phyloP scores from a whole-genome alignment of 2,888 invertebrate species.

The Leptothorax acervorum region DNA sequence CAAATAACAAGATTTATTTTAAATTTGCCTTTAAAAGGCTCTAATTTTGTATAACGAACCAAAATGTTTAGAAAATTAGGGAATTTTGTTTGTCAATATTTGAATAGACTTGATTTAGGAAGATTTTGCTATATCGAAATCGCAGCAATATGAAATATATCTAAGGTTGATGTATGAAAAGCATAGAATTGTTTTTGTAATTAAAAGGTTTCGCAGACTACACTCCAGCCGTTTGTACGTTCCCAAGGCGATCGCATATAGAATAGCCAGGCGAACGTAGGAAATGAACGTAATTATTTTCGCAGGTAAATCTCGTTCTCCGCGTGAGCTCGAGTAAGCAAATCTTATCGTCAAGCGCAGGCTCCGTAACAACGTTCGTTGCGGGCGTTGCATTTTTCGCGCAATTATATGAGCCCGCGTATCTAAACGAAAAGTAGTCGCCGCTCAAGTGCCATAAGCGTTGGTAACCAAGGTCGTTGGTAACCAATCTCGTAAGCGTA shows the following conservation, averaged over 20 bases:
- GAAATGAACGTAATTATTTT: slow-evolving; percentile 10
- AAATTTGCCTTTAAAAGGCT: background rate
- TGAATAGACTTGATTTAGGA: background rate
- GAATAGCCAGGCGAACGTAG: background rate
- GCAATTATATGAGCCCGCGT: slow-evolving; percentile 8
- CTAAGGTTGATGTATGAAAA: background rate
- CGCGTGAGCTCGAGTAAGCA: slow-evolving; percentile 4
- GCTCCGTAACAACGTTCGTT: background rate
- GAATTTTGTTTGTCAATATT: background rate
- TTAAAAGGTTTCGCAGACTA: background rate
- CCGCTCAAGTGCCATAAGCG: background rate
- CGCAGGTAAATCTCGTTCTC: background rate
- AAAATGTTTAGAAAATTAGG: background rate
- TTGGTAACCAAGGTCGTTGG: slow-evolving; percentile 18
- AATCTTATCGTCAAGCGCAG: slow-evolving; percentile 3
- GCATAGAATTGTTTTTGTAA: background rate
- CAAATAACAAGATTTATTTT: background rate
- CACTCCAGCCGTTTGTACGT: background rate
- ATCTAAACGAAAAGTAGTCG: slow-evolving; percentile 28
- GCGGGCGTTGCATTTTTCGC: slow-evolving; percentile 25
- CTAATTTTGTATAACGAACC: background rate
- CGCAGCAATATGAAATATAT: background rate
- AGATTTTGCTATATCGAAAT: background rate
- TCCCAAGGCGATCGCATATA: background rate
- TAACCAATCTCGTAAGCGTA: background rate